These are phyloP conservation scores for Hyla sarda DNA, from an alignment of 2,113 vertebrate genomes.

Conservation along the genomic window DNA sequence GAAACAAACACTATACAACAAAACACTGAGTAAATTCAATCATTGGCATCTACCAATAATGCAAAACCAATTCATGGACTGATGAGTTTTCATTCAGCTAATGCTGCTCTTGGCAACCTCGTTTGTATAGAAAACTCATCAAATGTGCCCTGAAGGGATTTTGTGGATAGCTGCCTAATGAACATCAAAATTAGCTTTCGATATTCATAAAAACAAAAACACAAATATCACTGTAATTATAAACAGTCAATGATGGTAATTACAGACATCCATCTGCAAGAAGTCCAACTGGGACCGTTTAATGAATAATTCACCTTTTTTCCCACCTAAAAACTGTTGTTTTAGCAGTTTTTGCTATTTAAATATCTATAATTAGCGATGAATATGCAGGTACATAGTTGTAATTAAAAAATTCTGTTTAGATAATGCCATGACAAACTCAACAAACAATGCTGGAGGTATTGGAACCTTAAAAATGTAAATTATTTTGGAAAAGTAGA, in stretches of 20 bases:
- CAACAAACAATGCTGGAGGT: background rate
- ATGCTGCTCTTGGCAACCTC: slow-evolving; percentile 49
- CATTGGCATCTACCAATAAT: slow-evolving; percentile 40
- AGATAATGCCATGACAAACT: background rate
- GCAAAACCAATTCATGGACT: slow-evolving; percentile 43
- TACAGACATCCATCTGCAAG: slow-evolving; percentile 53
- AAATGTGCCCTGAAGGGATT: slow-evolving; percentile 50
- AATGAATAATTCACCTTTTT: slow-evolving; percentile 42
- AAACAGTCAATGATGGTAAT: slow-evolving; percentile 55
- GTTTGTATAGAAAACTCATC: slow-evolving; percentile 43
- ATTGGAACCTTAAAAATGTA: too few relatives aligned
- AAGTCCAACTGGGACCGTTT: slow-evolving; percentile 39
- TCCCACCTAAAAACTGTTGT: slow-evolving; percentile 23
- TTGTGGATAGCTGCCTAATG: slow-evolving; percentile 54
- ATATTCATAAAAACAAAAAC: slow-evolving; percentile 58
- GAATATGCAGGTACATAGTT: slow-evolving; percentile 7
- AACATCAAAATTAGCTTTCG: slow-evolving; percentile 58
- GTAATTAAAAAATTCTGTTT: slow-evolving; percentile 17
- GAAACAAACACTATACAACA: slow-evolving; percentile 29
- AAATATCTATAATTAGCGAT: slow-evolving; percentile 13
- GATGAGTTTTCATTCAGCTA: slow-evolving; percentile 49
- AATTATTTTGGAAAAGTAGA: background rate
- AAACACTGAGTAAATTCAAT: slow-evolving; percentile 22
- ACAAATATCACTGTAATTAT: slow-evolving; percentile 52
- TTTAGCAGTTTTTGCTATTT: slow-evolving; percentile 42